Base-by-base conservation (phyloP, 1,140 invertebrate species). In the Thalassaphorura encarpata region DNA sequence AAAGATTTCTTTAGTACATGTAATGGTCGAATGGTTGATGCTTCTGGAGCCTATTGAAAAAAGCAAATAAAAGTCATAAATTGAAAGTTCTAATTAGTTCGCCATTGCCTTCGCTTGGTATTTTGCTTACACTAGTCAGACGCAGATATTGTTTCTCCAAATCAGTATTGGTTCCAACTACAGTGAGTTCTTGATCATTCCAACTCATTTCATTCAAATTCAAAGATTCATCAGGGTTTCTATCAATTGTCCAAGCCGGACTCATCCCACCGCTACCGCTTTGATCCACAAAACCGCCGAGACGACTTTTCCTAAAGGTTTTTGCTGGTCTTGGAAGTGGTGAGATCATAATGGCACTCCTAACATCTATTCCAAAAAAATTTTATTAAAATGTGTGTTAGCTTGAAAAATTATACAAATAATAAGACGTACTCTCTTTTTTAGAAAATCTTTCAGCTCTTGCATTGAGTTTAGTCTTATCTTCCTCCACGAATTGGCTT, bases 81-180 rank as follows among this genome's bases (percentile, higher is more conserved):
- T n/a, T 49, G 15, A 4, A 45, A 43, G 8, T 48, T 40, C 16
- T 33, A 31, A 40, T 40, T 52, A 47, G 1, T 42, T 40, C 24
- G 21, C n/a, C 4, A 51, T 33, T 29, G 29, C 46, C n/a, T n/a
- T n/a, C n/a, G n/a, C n/a, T n/a, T n/a, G 13, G 53, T 28, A 45
- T 42, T 3, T 11, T n/a, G 51, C 72, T 75, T 73, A 84, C 83
- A 45, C 81, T 86, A 28, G 95, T 98, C 4, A 98, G 78, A 66
- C 95, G 78, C 42, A 98, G 78, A 72, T 96, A 98, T 41, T 83
- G 85, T 70, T 98, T 98, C 71, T 97, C 94, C 61, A 98, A 73
- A 71, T 95, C 85, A 69, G 78, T 79, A 74, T 87, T 95, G 1
- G 88, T 91, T 27, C 94, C 95, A 54, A 97, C 84, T 69, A 97